phyloP scores from a whole-genome alignment of 2,113 vertebrate species.

The Coreoperca whiteheadi region DNA sequence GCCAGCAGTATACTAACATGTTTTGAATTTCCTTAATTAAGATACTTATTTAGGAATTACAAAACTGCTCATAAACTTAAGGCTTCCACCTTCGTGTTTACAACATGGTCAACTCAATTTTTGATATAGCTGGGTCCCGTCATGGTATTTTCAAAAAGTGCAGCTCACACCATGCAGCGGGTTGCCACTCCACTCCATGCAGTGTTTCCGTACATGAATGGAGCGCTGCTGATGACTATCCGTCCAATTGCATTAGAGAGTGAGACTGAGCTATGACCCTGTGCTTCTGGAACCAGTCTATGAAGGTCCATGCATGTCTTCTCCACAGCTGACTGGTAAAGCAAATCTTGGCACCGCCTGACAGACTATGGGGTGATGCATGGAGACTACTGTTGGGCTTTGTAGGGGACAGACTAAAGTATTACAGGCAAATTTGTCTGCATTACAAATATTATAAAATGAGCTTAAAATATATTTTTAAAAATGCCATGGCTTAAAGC shows the following conservation, averaged over 20 bases:
- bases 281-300: conserved; percentile 9
- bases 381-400: background rate
- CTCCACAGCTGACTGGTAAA: conserved; percentile 22
- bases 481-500: background rate
- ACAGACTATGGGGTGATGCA: conserved; percentile 31
- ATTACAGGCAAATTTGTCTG: background rate
- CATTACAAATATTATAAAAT: background rate
- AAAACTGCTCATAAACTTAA: conserved; percentile 10
- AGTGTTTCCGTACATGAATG: conserved; percentile 41
- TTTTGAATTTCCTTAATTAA: background rate
- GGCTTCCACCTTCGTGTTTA: background rate
- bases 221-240: conserved; percentile 20
- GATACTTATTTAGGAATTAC: background rate
- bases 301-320: conserved; percentile 38
- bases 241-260: background rate
- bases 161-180: conserved; percentile 73
- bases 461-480: background rate
- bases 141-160: conserved; percentile 29
- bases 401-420: background rate
- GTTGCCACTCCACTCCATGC: conserved; percentile 69
- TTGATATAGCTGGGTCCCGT: conserved; percentile 6
- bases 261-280: conserved; percentile 1
- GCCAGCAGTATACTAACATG: background rate
- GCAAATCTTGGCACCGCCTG: conserved; percentile 22
- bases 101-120: background rate